Conservation (phyloP, 1,140 invertebrate species). For the Formica exsecta region DNA sequence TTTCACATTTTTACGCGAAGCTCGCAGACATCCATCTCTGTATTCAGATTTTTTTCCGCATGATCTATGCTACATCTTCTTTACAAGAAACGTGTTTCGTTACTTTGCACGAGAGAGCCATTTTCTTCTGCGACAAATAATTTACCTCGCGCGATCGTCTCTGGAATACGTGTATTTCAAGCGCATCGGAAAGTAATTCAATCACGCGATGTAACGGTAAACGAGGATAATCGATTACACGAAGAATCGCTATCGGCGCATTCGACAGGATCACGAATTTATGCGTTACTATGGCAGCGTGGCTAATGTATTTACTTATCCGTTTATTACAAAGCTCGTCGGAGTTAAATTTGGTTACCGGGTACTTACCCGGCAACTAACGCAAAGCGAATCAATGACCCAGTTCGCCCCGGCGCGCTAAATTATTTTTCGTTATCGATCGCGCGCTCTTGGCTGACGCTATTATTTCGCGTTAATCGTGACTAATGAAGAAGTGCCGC, state of each 20-base stretch:
- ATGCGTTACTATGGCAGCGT: slow-evolving; percentile 54
- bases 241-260: slow-evolving; percentile 57
- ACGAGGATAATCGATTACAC: slow-evolving; percentile 44
- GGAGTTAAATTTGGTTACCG: slow-evolving; percentile 58
- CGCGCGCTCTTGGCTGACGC: slow-evolving; percentile 25
- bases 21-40: neutral
- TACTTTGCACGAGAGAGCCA: slow-evolving; percentile 18
- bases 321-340: slow-evolving; percentile 57
- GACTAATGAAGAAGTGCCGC: slow-evolving; percentile 39
- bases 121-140: slow-evolving; percentile 33
- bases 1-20: slow-evolving; percentile 32
- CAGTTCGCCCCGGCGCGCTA: slow-evolving; percentile 32
- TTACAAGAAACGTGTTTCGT: slow-evolving; percentile 17
- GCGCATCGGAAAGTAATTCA: slow-evolving; percentile 16
- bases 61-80: neutral
- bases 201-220: slow-evolving; percentile 35
- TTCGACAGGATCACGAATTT: slow-evolving; percentile 56
- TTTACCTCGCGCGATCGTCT: slow-evolving; percentile 38
- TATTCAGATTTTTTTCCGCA: neutral
- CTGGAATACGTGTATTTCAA: slow-evolving; percentile 22
- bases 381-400: slow-evolving; percentile 62
- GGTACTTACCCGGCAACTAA: slow-evolving; percentile 53
- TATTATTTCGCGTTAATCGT: slow-evolving; percentile 59
- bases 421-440: slow-evolving; percentile 62
- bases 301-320: slow-evolving; percentile 60